Evolutionary conservation across 2,113 vertebrate species (phyloP).

Genomic region (Puma concolor): DNA sequence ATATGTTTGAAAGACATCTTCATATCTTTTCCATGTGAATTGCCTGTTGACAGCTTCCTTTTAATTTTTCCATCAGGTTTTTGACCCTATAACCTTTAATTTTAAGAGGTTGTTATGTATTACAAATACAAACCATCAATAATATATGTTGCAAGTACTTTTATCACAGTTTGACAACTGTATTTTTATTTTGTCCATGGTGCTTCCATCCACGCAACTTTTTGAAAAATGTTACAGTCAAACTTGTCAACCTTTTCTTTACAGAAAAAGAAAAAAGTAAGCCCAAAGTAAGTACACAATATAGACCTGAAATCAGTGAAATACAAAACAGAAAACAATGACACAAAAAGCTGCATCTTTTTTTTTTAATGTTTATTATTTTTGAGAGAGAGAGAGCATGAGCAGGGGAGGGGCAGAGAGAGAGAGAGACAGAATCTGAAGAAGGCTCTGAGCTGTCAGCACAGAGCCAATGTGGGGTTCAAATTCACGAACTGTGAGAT

Average conservation of each 20-base stretch:
- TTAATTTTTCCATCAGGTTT: neutral
- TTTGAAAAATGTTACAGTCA: neutral
- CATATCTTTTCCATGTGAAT: neutral
- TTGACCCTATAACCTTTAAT: neutral
- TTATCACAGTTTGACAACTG: neutral
- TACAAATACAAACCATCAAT: neutral
- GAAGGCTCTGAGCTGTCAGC: too few relatives aligned
- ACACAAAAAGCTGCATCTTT: neutral
- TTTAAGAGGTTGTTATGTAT: neutral
- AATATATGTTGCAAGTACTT: neutral
- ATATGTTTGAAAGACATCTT: neutral
- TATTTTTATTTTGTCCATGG: neutral
- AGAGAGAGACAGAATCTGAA: too few relatives aligned
- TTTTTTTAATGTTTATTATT: too few relatives aligned
- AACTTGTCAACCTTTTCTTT: neutral
- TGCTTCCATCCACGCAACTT: neutral
- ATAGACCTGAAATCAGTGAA: neutral
- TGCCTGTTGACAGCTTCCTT: neutral
- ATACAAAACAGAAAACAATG: slow-evolving; percentile 10
- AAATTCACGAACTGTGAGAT: too few relatives aligned
- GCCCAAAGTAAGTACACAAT: neutral
- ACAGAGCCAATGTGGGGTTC: too few relatives aligned
- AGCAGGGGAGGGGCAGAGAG: too few relatives aligned
- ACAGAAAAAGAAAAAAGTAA: neutral
- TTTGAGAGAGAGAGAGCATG: too few relatives aligned